Conservation (phyloP, 2,888 invertebrate genomes). For the Eristalis pertinax region DNA sequence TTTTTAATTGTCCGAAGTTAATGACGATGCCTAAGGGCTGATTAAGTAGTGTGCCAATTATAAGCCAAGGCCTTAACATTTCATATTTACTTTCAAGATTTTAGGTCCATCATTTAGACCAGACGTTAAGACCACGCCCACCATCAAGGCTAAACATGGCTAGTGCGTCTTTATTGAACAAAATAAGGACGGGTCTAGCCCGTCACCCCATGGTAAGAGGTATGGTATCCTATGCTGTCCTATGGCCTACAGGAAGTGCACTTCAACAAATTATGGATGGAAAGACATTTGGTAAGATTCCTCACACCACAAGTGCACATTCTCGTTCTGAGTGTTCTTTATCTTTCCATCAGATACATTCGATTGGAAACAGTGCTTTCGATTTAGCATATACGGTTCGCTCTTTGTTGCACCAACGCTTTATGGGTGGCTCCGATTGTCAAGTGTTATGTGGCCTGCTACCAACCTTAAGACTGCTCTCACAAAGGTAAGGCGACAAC, state of each 20-base stretch:
- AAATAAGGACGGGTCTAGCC: slow-evolving; percentile 69
- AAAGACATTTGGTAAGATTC: slow-evolving; percentile 83
- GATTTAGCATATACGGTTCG: slow-evolving; percentile 89
- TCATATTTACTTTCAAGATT: neutral
- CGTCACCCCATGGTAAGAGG: slow-evolving; percentile 82
- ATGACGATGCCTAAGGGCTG: too few relatives aligned
- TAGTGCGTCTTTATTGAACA: slow-evolving; percentile 37
- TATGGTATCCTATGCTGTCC: slow-evolving; percentile 85
- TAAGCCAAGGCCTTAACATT: too few relatives aligned
- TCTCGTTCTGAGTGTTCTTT: neutral
- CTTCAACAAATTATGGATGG: slow-evolving; percentile 88
- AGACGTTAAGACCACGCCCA: neutral
- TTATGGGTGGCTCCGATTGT: slow-evolving; percentile 89
- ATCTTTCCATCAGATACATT: slow-evolving; percentile 81
- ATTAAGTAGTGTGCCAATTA: too few relatives aligned
- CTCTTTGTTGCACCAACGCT: slow-evolving; percentile 91
- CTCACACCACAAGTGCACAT: neutral
- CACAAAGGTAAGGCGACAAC: slow-evolving; percentile 84
- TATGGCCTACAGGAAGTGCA: slow-evolving; percentile 89
- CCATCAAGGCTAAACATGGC: slow-evolving; percentile 10
- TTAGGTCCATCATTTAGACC: neutral
- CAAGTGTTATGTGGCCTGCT: slow-evolving; percentile 89
- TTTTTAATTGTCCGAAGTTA: too few relatives aligned
- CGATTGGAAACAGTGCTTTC: slow-evolving; percentile 86
- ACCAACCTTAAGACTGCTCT: slow-evolving; percentile 86